Percentiles rank a stretch among this genome's conserved stretches.
Evolutionary conservation across 2,888 invertebrate genomes (phyloP).

Genomic region (Perdita meconis): DNA sequence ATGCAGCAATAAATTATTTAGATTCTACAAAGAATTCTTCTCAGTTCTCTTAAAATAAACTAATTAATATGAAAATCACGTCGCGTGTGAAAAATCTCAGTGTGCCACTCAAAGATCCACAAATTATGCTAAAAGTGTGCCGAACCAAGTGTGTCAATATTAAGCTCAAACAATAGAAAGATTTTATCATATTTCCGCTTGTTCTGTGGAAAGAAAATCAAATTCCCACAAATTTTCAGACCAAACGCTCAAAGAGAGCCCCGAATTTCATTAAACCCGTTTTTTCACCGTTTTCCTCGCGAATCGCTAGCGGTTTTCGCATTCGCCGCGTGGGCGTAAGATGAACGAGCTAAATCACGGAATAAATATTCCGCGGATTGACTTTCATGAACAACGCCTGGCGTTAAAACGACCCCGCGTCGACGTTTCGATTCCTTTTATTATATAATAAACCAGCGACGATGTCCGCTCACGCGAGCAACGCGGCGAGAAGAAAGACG

Average conservation of each 20-base stretch:
- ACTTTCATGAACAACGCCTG: constrained; percentile 31
- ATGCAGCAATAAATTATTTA: too few relatives aligned
- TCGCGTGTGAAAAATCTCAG: too few relatives aligned
- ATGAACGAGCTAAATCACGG: constrained; percentile 17
- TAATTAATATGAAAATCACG: too few relatives aligned
- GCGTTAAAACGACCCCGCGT: constrained; percentile 6
- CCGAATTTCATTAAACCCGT: background rate
- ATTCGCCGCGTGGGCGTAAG: constrained; percentile 3
- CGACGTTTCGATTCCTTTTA: constrained; percentile 30
- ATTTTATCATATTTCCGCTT: too few relatives aligned
- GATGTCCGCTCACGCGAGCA: background rate
- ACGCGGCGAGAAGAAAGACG: background rate
- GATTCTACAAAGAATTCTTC: too few relatives aligned
- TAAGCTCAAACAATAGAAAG: too few relatives aligned
- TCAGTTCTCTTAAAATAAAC: too few relatives aligned
- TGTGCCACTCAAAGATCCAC: too few relatives aligned
- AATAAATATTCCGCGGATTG: constrained; percentile 34
- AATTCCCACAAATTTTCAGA: background rate
- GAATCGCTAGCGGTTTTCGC: background rate
- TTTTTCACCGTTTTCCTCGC: background rate
- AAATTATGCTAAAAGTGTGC: too few relatives aligned
- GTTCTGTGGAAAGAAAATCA: background rate
- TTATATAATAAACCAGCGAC: constrained; percentile 14
- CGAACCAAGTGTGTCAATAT: too few relatives aligned
- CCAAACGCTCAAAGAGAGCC: background rate